These are phyloP conservation scores for Sylvilagus floridanus DNA, from an alignment of 2,797 vertebrate species.

Conservation along the genomic window DNA sequence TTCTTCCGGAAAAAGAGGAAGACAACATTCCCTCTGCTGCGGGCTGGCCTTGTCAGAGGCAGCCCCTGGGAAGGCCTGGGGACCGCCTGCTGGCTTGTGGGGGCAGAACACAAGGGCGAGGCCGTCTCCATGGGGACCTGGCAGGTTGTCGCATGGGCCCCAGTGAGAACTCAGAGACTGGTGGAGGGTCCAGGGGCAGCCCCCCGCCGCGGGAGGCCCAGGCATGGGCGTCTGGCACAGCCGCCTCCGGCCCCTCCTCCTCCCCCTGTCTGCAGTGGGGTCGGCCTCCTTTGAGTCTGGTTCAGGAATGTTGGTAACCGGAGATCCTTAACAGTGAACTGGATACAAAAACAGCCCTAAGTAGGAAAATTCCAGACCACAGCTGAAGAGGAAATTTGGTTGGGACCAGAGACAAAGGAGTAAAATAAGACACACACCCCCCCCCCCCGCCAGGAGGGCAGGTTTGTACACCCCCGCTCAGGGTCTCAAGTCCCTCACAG, in stretches of 20 bases:
- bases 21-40: not conserved
- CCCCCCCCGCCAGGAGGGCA: too few species aligned
- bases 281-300: not conserved
- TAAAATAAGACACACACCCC: too few species aligned
- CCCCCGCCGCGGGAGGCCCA: not conserved
- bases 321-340: not conserved
- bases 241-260: not conserved
- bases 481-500: too few species aligned
- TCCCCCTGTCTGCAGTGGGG: not conserved
- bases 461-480: too few species aligned
- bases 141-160: too few species aligned
- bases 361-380: slow-evolving; percentile 31
- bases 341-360: not conserved
- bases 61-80: not conserved
- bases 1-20: not conserved
- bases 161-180: not conserved
- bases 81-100: not conserved
- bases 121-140: too few species aligned
- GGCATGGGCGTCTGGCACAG: not conserved
- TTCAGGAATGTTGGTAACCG: slow-evolving; percentile 55
- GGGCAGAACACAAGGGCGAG: not conserved
- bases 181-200: rapidly evolving
- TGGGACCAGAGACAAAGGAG: too few species aligned
- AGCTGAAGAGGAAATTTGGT: too few species aligned
- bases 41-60: not conserved